Percentiles rank a stretch among this genome's conserved stretches.
Conservation (phyloP, 2,888 invertebrate species). For the Drosophila melanosoma region DNA sequence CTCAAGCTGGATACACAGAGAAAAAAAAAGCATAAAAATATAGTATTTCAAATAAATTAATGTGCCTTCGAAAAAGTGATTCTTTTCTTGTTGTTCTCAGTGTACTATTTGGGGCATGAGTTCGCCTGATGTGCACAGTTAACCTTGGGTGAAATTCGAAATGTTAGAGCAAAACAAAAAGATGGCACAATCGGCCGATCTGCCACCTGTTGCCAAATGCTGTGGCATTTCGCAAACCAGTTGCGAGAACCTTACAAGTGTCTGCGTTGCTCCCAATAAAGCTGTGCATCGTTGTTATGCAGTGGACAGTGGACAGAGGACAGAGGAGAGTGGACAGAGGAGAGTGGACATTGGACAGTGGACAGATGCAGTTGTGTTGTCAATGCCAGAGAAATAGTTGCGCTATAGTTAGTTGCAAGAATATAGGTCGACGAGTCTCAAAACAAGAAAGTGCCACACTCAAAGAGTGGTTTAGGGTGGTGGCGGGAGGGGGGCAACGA, state of each 20-base stretch:
- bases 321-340: neutral
- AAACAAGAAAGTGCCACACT: constrained; percentile 66
- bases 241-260: constrained; percentile 54
- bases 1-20: neutral
- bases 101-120: constrained; percentile 4
- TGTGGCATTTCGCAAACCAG: constrained; percentile 44
- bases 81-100: neutral
- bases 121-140: constrained; percentile 4
- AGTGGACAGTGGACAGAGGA: neutral
- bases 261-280: constrained; percentile 44
- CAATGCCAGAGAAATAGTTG: constrained; percentile 54
- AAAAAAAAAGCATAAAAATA: neutral
- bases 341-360: constrained; percentile 3
- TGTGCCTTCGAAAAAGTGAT: neutral
- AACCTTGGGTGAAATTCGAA: constrained; percentile 52
- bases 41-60: too few species aligned
- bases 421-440: constrained; percentile 71
- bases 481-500: neutral
- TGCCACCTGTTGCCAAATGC: constrained; percentile 53
- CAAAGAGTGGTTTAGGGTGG: neutral
- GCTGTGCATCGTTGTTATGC: constrained; percentile 29
- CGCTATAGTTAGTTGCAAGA: constrained; percentile 51
- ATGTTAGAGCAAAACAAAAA: constrained; percentile 23
- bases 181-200: constrained; percentile 22
- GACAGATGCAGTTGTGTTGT: constrained; percentile 35